Conservation (phyloP, 92 coral and sea anemone genomes). For the Siderastrea siderea region DNA sequence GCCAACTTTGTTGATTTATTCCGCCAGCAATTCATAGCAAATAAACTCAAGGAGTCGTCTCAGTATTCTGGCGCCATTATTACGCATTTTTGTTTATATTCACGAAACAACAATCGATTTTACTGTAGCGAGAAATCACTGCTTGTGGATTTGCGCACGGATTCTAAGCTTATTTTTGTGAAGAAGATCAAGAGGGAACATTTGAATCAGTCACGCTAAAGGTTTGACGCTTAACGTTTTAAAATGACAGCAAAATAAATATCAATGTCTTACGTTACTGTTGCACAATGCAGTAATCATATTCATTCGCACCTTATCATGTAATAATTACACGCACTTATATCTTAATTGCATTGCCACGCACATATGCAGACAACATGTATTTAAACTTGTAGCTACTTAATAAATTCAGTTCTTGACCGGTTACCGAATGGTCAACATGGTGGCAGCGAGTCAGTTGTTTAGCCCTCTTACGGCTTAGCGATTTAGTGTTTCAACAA, state of each 20-base stretch:
- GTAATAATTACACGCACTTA: too few species aligned
- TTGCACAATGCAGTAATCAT: too few species aligned
- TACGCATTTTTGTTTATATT: not conserved
- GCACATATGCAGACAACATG: too few species aligned
- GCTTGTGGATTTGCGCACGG: too few species aligned
- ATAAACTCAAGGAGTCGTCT: not conserved
- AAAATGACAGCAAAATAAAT: not conserved
- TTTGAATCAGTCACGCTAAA: not conserved
- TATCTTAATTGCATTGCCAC: too few species aligned
- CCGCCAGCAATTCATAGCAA: not conserved
- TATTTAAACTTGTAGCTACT: too few species aligned
- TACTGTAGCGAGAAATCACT: not conserved
- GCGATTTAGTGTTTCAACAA: too few species aligned
- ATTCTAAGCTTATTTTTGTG: not conserved
- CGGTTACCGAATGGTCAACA: too few species aligned
- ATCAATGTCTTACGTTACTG: constrained; percentile 1
- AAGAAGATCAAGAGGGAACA: not conserved
- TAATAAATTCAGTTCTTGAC: too few species aligned
- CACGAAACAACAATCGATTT: not conserved
- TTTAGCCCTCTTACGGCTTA: too few species aligned
- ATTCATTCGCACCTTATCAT: too few species aligned
- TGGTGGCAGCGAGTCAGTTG: too few species aligned
- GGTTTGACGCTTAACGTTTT: not conserved
- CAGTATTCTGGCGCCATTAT: not conserved
- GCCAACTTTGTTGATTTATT: not conserved